A percentile compares a stretch with the other conserved stretches of the same genome.
These are phyloP conservation scores for Tetragnatha versicolor DNA, from an alignment of 1,140 invertebrate genomes.

Conservation along the genomic window DNA sequence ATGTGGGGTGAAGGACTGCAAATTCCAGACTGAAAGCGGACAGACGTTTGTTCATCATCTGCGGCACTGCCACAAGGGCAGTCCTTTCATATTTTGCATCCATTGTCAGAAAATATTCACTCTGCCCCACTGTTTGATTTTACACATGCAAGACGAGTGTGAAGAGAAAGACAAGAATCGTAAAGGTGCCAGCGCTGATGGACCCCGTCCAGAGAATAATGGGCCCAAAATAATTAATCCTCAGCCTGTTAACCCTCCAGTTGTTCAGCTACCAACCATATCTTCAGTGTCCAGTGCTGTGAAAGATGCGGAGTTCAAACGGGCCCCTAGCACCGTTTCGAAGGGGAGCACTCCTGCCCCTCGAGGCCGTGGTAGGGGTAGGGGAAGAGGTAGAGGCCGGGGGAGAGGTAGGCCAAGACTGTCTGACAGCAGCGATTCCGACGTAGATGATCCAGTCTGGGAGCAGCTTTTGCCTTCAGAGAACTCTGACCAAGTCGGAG, in stretches of 20 bases:
- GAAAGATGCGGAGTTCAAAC: background rate
- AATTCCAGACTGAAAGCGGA: constrained; percentile 34
- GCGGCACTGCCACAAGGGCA: constrained; percentile 48
- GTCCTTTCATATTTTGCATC: constrained; percentile 49
- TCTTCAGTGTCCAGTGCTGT: background rate
- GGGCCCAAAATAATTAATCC: background rate
- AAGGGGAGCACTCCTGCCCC: background rate
- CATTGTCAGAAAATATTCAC: constrained; percentile 53
- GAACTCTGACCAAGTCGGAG: background rate
- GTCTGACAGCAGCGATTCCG: constrained; percentile 7
- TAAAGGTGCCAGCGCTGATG: background rate
- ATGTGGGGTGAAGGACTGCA: constrained; percentile 45
- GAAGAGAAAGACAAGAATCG: background rate
- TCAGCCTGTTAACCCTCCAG: background rate
- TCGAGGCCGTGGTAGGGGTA: constrained; percentile 16
- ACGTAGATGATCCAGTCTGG: constrained; percentile 47
- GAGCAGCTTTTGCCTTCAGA: constrained; percentile 6
- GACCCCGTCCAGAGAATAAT: background rate
- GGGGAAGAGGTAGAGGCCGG: constrained; percentile 1
- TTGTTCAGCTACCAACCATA: background rate
- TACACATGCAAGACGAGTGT: constrained; percentile 51
- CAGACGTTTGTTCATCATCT: constrained; percentile 52
- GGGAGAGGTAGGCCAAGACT: constrained; percentile 12
- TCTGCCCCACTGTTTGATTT: constrained; percentile 43
- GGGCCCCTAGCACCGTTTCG: background rate